Conservation (phyloP, 2,888 invertebrate species). For the Lepidonotus clava region DNA sequence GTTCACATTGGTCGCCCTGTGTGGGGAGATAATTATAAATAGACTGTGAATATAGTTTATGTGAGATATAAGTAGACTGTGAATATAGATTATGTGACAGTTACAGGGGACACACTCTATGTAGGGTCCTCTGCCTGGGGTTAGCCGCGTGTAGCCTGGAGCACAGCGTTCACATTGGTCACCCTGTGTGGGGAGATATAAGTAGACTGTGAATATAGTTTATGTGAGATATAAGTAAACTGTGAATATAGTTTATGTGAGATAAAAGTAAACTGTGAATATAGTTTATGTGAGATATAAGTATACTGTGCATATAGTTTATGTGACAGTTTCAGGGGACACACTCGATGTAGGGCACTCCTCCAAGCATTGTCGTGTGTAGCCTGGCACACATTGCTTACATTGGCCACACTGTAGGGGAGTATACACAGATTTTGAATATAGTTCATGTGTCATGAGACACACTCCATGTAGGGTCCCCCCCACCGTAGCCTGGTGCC, state of each 20-base stretch:
- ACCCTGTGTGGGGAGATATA: conserved; percentile 63
- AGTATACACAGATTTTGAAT: background rate
- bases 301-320: no score
- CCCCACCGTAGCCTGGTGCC: no score
- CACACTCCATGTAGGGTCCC: no score
- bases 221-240: no score
- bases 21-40: background rate
- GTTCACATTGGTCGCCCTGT: conserved; percentile 86
- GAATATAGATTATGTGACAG: no score
- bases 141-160: conserved; percentile 93
- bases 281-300: no score
- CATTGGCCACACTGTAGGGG: conserved; percentile 82
- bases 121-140: conserved; percentile 93
- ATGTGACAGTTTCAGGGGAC: conserved; percentile 97
- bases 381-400: conserved; percentile 96
- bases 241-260: no score
- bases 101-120: conserved; percentile 95
- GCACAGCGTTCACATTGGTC: conserved; percentile 92
- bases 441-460: no score
- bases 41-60: no score
- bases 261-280: no score
- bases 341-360: conserved; percentile 94
- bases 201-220: no score
- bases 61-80: no score
- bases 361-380: conserved; percentile 91